Evolutionary conservation across 2,797 vertebrate species (phyloP), one percentile per base, ranked within the genome.

Genomic region (Catostomus latipinnis): DNA sequence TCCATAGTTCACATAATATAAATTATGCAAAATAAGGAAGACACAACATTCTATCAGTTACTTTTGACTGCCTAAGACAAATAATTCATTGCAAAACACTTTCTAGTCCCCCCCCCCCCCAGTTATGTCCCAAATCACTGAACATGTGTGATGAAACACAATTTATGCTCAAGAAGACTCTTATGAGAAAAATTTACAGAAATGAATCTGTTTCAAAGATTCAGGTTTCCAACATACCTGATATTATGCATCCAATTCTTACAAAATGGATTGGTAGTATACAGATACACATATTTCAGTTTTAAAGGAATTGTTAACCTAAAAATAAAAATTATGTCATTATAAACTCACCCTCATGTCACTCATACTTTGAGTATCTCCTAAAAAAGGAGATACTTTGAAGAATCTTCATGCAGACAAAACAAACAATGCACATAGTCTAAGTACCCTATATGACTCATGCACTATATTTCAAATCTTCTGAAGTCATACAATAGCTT

Each of bases 21-120:
- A 84, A 83, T 82, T 86, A 76, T 77, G 75, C 43, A 79, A 85
- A 87, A 76, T 83, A 76, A 85, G 80, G 71, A 85, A 81, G 69
- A 79, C 78, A 81, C 82, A 66, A 65, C 62, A 77, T 79, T 71
- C 67, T 71, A 82, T 88, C 60, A 45, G 62, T 80, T 84, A 76
- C 81, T 78, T 81, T 85, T 82, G 81, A 79, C 77, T 67, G 79
- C 68, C 49, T 67, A 63, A 82, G 77, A 86, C 70, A 83, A 85
- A 83, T 78, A 58, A 81, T 65, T 85, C 80, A 81, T 78, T 83
- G 71, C 72, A 83, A 82, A 81, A 76, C 65, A 80, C 72, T 76
- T 78, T 82, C 34, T 50, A 63, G 53, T 18, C 53, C 71, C 74
- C 67, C 10, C 67, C 10, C 48, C 77, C 80, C 6, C 22, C 69